Evolutionary conservation across 2,888 invertebrate species (phyloP), one percentile per base, ranked within the genome.

Genomic region (Carpatolechia fugitivella): DNA sequence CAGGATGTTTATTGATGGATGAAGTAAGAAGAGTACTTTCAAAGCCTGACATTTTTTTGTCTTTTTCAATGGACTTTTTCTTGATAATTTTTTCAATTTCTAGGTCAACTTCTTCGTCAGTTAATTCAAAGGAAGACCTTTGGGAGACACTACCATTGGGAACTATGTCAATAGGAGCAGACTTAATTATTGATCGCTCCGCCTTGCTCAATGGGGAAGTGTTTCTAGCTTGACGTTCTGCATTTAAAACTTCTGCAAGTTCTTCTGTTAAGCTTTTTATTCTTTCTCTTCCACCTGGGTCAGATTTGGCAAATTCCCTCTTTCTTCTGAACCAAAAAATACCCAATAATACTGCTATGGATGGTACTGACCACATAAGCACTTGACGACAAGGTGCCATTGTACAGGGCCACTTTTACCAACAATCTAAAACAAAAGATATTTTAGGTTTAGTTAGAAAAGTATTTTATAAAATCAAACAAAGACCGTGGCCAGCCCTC

Each of bases 251-350:
- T 66, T 91, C 90, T 65, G 90, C 90, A 59, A 91, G 76, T 68
- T 91, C 90, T 64, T 89, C 84, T 76, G 85, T 79, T 57, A 89
- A 76, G 69, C 75, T 85, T 82, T 88, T 90, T 72, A 86, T 78
- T 66, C 74, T 85, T 76, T 86, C 88, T 81, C 90, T 90, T 90
- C 93, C 94, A 74, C 94, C 94, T 65, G 93, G 93, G 93, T 95
- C 94, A 94, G 92, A 93, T 92, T 91, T 92, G 80, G 92, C 92
- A 77, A 92, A 92, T 82, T 93, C 92, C 89, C 94, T 93, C 91
- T 93, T 95, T 91, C 94, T 94, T 90, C 93, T 94, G 93, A 94
- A 95, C 96, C 95, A 96, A 80, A 94, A 93, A 81, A 95, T 93
- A 70, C 95, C 95, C 83, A 96, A 91, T 74, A 95, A 91, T 73